Conservation (phyloP, 30 jellyfish, hydroid and myxozoan species). For the Nemopilema nomurai region DNA sequence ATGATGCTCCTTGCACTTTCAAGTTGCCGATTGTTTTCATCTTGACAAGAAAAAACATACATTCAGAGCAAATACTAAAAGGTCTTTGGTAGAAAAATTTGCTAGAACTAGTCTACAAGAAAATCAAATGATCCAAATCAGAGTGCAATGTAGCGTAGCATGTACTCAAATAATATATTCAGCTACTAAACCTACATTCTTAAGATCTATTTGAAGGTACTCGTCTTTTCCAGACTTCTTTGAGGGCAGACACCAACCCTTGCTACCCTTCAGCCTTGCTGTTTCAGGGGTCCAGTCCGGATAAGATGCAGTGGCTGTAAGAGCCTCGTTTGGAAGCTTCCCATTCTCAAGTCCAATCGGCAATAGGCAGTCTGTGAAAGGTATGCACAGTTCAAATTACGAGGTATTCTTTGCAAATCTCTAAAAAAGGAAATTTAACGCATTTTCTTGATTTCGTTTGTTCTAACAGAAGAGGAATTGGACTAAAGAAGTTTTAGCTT, state of each 20-base stretch:
- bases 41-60: not conserved
- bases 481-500: too few relatives aligned
- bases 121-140: too few relatives aligned
- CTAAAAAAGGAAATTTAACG: not conserved
- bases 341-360: slow-evolving; percentile 48
- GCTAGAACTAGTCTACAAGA: too few relatives aligned
- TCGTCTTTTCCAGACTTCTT: slow-evolving; percentile 8
- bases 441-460: not conserved
- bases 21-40: not conserved
- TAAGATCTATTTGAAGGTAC: slow-evolving; percentile 56
- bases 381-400: too few relatives aligned
- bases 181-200: slow-evolving; percentile 7
- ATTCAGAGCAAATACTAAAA: too few relatives aligned
- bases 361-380: slow-evolving; percentile 43
- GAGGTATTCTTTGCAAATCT: not conserved
- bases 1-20: slow-evolving; percentile 2
- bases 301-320: not conserved
- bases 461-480: not conserved
- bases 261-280: slow-evolving; percentile 30
- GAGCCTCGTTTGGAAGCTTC: slow-evolving; percentile 43
- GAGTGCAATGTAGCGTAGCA: too few relatives aligned
- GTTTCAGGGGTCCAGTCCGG: not conserved
- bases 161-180: not conserved
- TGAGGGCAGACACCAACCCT: slow-evolving; percentile 32
- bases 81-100: not conserved